phyloP scores from a whole-genome alignment of 2,797 vertebrate genomes.

The Moxostoma hubbsi region DNA sequence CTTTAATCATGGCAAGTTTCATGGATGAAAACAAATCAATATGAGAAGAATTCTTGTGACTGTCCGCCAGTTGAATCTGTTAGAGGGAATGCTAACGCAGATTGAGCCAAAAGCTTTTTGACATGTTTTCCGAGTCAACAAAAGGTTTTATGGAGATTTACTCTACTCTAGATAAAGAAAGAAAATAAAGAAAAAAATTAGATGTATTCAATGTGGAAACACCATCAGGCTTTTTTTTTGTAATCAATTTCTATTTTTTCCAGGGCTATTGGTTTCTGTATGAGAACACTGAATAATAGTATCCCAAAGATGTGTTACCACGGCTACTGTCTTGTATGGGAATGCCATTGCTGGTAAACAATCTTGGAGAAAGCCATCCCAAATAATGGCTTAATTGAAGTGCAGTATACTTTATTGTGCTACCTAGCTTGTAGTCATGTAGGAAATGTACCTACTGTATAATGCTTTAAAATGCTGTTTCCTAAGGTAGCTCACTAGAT shows the following conservation, averaged over 20 bases:
- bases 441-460: no score
- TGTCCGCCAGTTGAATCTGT: slow-evolving; percentile 69
- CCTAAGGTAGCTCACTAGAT: no score
- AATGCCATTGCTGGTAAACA: slow-evolving; percentile 50
- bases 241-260: slow-evolving; percentile 8
- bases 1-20: background rate
- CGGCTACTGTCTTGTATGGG: slow-evolving; percentile 34
- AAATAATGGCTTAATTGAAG: slow-evolving; percentile 9
- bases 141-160: slow-evolving; percentile 71
- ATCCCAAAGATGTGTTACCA: background rate
- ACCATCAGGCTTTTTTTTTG: slow-evolving; percentile 59
- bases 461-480: no score
- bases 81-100: slow-evolving; percentile 69
- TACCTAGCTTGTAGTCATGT: no score
- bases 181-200: slow-evolving; percentile 60
- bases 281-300: background rate
- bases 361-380: slow-evolving; percentile 23
- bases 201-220: slow-evolving; percentile 66
- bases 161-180: slow-evolving; percentile 72
- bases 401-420: no score
- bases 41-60: slow-evolving; percentile 55
- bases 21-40: slow-evolving; percentile 3
- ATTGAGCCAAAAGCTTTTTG: slow-evolving; percentile 69
- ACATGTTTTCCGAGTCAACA: slow-evolving; percentile 77
- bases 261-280: slow-evolving; percentile 5